Base-by-base conservation (phyloP, 2,113 vertebrate species). In the Rhegmatorhina hoffmannsi region DNA sequence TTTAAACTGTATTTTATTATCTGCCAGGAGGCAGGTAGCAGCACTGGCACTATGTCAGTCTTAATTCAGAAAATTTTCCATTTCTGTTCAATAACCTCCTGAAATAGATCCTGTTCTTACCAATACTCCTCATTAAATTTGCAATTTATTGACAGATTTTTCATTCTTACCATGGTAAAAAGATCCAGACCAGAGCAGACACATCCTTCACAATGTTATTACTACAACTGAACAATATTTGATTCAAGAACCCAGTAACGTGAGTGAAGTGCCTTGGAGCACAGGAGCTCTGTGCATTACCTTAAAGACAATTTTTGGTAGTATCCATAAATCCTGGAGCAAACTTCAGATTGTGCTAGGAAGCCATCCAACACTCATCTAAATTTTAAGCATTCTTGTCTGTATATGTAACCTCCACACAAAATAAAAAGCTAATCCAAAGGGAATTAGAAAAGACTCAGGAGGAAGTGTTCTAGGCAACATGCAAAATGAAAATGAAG, bases 341-440 rank as follows among this genome's bases (percentile, higher is more conserved):
- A 62, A 87, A 28, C 24, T 79, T 91, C 53, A 63, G 49, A 69
- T 49, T 6, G 2, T 23, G 43, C 64, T 67, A 85, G 75, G 67
- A 95, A 94, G 68, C 50, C 73, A 85, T 74, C 64, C 82, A 95
- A 83, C n/a, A 50, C 66, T 50, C 86, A 46, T 56, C 55, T 74
- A 55, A 69, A 92, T 88, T 87, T 63, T 86, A 83, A 77, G 50
- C 75, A 83, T 94, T 95, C 75, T 74, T 96, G 78, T 49, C 78
- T 84, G 53, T 16, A 40, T 59, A 64, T 33, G 90, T 58, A 90
- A 90, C 34, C 56, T 80, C 50, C 24, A 58, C 29, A 76, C 40
- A 77, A 87, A 95, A 76, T 60, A 83, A 92, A 94, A 90, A 85
- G 25, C 24, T 90, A 89, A 82, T 82, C 74, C 40, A 96, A 95